Evolutionary conservation across 2,888 invertebrate genomes (phyloP).

Genomic region (Oxyteleia sp.): DNA sequence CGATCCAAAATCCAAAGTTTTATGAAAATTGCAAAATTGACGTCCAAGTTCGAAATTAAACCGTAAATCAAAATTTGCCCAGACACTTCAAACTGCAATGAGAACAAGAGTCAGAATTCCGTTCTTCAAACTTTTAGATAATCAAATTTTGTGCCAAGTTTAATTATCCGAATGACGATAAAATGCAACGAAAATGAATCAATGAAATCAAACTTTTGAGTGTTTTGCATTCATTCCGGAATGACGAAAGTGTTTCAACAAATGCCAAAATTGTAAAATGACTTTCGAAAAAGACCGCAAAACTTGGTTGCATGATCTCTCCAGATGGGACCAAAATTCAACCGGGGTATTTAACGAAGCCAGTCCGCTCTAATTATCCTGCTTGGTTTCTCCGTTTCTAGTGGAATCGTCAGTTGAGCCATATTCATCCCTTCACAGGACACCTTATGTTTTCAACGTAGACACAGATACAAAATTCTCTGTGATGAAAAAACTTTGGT

Average conservation of each 20-base stretch:
- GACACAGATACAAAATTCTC: slow-evolving; percentile 6
- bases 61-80: slow-evolving; percentile 24
- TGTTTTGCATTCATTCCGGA: slow-evolving; percentile 30
- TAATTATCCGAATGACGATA: slow-evolving; percentile 24
- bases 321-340: slow-evolving; percentile 42
- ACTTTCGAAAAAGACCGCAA: slow-evolving; percentile 10
- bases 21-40: slow-evolving; percentile 2
- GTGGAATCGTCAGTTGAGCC: slow-evolving; percentile 32
- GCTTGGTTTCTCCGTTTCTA: slow-evolving; percentile 35
- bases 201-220: slow-evolving; percentile 17
- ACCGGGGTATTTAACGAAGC: slow-evolving; percentile 22
- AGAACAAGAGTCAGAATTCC: slow-evolving; percentile 21
- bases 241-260: slow-evolving; percentile 25
- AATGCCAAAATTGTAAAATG: slow-evolving; percentile 13
- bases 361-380: slow-evolving; percentile 44
- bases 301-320: slow-evolving; percentile 31
- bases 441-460: slow-evolving; percentile 14
- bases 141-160: slow-evolving; percentile 41
- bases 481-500: slow-evolving; percentile 21
- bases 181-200: slow-evolving; percentile 23
- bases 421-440: slow-evolving; percentile 28
- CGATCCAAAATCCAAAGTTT: neutral
- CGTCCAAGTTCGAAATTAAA: slow-evolving; percentile 11
- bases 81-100: slow-evolving; percentile 23
- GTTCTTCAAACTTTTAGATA: slow-evolving; percentile 45